These are phyloP conservation scores for Ellobius talpinus DNA, from an alignment of 2,113 vertebrate genomes.

Conservation along the genomic window DNA sequence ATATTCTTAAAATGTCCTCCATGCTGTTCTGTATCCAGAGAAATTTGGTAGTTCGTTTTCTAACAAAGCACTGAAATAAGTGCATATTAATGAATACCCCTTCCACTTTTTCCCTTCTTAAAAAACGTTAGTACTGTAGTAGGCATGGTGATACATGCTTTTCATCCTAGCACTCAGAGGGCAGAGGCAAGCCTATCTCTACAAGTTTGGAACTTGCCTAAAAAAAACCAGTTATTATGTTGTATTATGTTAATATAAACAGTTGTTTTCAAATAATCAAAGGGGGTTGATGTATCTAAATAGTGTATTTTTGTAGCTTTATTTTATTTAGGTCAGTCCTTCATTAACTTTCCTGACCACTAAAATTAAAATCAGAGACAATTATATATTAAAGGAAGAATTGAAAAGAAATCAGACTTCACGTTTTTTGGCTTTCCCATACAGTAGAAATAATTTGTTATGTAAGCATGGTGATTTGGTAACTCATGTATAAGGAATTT, in stretches of 20 bases:
- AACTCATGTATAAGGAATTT: background rate
- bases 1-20: conserved; percentile 15
- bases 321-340: conserved; percentile 33
- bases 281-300: background rate
- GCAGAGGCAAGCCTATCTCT: background rate
- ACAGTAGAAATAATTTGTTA: background rate
- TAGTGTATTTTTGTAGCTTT: conserved; percentile 41
- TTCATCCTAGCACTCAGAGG: background rate
- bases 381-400: conserved; percentile 38
- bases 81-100: background rate
- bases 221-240: background rate
- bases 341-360: background rate
- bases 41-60: conserved; percentile 9
- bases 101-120: background rate
- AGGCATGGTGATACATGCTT: background rate
- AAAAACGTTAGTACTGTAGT: background rate
- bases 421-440: background rate
- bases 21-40: background rate
- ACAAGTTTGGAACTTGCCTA: background rate
- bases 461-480: background rate
- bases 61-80: background rate
- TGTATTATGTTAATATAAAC: background rate
- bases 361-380: conserved; percentile 25
- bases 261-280: conserved; percentile 47
- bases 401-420: conserved; percentile 34